These are phyloP conservation scores for Perizoma affinitatum DNA, from an alignment of 2,888 invertebrate species.

Conservation along the genomic window DNA sequence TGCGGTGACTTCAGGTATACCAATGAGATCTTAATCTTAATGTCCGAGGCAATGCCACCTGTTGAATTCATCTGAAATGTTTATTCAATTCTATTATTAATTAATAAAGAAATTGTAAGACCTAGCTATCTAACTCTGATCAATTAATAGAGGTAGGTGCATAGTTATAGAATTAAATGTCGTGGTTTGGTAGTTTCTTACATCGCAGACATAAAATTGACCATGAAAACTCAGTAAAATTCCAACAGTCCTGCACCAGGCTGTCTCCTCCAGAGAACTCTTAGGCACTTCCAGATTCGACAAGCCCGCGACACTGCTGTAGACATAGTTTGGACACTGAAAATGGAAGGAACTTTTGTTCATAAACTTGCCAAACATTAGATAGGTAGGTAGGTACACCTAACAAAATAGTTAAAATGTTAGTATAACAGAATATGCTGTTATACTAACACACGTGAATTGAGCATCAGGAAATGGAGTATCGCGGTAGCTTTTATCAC, in stretches of 20 bases:
- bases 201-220: constrained; percentile 59
- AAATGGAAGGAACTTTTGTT: constrained; percentile 32
- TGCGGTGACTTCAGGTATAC: constrained; percentile 51
- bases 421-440: too few relatives aligned
- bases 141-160: too few relatives aligned
- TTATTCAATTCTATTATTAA: too few relatives aligned
- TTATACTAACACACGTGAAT: constrained; percentile 49
- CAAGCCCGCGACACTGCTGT: constrained; percentile 50
- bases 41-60: constrained; percentile 34
- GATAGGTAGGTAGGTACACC: too few relatives aligned
- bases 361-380: too few relatives aligned
- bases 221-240: constrained; percentile 62
- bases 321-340: constrained; percentile 62
- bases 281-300: constrained; percentile 43
- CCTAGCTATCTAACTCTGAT: too few relatives aligned
- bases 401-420: too few relatives aligned
- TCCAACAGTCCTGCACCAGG: constrained; percentile 65
- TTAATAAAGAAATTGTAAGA: too few relatives aligned
- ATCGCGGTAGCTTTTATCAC: constrained; percentile 47
- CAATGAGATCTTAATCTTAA: constrained; percentile 55
- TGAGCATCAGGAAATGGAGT: constrained; percentile 49
- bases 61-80: constrained; percentile 48
- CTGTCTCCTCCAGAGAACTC: constrained; percentile 35
- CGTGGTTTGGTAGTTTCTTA: constrained; percentile 42
- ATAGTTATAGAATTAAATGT: neutral